Evolutionary conservation across 2,888 invertebrate species (phyloP), one percentile per base, ranked within the genome.

Genomic region (Thalpophila matura): DNA sequence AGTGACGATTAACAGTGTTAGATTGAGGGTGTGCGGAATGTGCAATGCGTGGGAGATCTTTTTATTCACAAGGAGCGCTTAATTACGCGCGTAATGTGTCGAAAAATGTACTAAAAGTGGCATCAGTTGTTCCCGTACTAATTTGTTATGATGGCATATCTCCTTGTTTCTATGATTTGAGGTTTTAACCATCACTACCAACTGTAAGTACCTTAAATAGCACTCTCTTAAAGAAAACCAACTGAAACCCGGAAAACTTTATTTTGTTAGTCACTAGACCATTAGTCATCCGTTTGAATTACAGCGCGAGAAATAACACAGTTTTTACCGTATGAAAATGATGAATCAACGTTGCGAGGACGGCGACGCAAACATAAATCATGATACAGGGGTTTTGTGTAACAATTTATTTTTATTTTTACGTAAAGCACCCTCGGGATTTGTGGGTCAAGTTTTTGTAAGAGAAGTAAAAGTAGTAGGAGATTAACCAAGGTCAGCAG

Each of bases 241-340:
- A 42, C n/a, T 27, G 24, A 27, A 58, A 54, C 38, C 24, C 37
- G 51, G 60, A 67, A 70, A 67, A 62, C 51, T 60, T 75, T 43
- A 57, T 72, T 72, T 80, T 80, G 72, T 81, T 73, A 68, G 73
- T 51, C 29, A 46, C 62, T 68, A 60, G 57, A 79, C 81, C 84
- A 86, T 86, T 83, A 84, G 66, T 87, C 85, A 88, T 82, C 73
- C 78, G 70, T 83, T 83, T 83, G 84, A 83, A 83, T 85, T 82
- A 83, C 67, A 79, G 74, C 74, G 69, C 72, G 77, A 80, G 81
- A 81, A 81, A 83, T 83, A 84, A 82, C 80, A 77, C 70, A 80
- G 79, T 80, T 84, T 84, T 87, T 69, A 85, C 84, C 82, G 82
- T 78, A 86, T 80, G 86, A 87, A 86, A 87, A 87, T 89, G 86